These are phyloP conservation scores for Neosilurus mollespiculum DNA, from an alignment of 2,797 vertebrate species.

Conservation along the genomic window DNA sequence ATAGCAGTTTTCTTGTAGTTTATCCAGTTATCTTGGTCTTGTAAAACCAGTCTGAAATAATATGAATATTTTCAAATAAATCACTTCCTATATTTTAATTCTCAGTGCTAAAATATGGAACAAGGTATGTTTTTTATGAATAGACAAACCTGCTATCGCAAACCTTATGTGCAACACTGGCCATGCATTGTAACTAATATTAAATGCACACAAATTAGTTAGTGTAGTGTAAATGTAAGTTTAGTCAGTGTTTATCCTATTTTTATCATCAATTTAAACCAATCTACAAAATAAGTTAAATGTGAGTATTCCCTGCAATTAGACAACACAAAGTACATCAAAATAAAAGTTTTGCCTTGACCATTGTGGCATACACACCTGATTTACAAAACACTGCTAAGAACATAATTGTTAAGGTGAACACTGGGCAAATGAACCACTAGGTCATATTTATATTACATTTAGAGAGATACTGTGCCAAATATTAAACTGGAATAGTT, in stretches of 20 bases:
- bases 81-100: not conserved
- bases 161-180: not conserved
- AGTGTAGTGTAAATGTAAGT: not conserved
- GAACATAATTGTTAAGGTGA: not conserved
- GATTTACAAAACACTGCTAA: no score
- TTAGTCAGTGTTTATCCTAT: not conserved
- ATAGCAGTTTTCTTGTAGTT: not conserved
- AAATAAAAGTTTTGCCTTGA: not conserved
- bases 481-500: not conserved
- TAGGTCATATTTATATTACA: not conserved
- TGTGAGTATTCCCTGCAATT: not conserved
- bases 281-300: not conserved
- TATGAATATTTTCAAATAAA: not conserved
- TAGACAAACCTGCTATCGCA: not conserved
- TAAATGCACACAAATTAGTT: not conserved
- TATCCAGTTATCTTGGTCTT: not conserved
- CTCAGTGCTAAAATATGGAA: not conserved
- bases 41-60: not conserved
- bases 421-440: not conserved
- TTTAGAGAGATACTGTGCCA: not conserved
- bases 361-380: not conserved
- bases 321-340: not conserved
- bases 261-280: not conserved
- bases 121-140: not conserved
- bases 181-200: not conserved